These are phyloP conservation scores for Mellilla xanthometata DNA, from an alignment of 2,888 invertebrate genomes.

Conservation along the genomic window DNA sequence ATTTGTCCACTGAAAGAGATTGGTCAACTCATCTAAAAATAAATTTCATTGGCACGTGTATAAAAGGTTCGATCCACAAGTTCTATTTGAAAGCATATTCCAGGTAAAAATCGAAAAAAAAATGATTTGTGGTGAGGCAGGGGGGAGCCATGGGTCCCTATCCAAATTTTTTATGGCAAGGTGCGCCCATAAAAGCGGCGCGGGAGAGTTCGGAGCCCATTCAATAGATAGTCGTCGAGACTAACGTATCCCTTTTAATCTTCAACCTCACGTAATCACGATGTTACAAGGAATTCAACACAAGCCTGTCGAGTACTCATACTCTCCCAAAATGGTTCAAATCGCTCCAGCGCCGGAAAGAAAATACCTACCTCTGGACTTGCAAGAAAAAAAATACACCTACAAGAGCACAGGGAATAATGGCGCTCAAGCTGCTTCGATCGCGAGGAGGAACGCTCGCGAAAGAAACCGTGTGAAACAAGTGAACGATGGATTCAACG, in stretches of 20 bases:
- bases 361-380: slow-evolving; percentile 48
- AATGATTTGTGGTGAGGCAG: slow-evolving; percentile 50
- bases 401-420: slow-evolving; percentile 79
- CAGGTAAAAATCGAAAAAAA: slow-evolving; percentile 69
- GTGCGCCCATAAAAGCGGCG: slow-evolving; percentile 65
- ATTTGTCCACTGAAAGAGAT: slow-evolving; percentile 20
- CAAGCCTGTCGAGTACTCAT: slow-evolving; percentile 41
- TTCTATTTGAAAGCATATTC: slow-evolving; percentile 49
- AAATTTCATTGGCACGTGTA: slow-evolving; percentile 73
- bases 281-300: slow-evolving; percentile 56
- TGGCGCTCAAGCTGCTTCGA: slow-evolving; percentile 90
- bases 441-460: slow-evolving; percentile 95
- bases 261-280: slow-evolving; percentile 30
- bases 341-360: slow-evolving; percentile 80
- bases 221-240: slow-evolving; percentile 55
- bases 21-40: slow-evolving; percentile 49
- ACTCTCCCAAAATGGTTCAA: slow-evolving; percentile 64
- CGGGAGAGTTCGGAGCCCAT: slow-evolving; percentile 56
- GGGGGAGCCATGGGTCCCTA: slow-evolving; percentile 65
- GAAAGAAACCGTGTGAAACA: slow-evolving; percentile 97
- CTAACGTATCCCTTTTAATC: slow-evolving; percentile 46
- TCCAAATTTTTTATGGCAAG: slow-evolving; percentile 67
- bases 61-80: slow-evolving; percentile 44
- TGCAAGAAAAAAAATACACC: slow-evolving; percentile 83
- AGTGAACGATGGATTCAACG: slow-evolving; percentile 96